A percentile compares a stretch with the other conserved stretches of the same genome.
phyloP scores from a whole-genome alignment of 1,140 invertebrate species.

The Telenomus remus region DNA sequence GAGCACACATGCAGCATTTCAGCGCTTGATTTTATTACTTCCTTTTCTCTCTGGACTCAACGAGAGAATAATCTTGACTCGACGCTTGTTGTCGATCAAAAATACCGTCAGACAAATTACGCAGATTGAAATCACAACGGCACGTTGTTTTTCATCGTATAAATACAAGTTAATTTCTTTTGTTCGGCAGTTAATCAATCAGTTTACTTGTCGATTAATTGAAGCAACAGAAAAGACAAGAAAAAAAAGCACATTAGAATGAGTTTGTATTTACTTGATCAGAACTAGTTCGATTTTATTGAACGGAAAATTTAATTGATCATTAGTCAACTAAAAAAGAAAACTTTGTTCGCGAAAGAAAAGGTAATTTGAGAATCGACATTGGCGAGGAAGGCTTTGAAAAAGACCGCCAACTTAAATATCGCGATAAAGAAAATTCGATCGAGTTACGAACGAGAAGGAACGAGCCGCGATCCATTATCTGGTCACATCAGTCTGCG shows the following conservation, averaged over 20 bases:
- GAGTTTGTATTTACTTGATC: neutral
- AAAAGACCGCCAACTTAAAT: no score
- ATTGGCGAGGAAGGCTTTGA: no score
- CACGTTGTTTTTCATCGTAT: no score
- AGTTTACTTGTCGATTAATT: no score
- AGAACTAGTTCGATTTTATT: neutral
- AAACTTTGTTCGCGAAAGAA: neutral
- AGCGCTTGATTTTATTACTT: neutral
- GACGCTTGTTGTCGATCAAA: no score
- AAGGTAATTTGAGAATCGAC: neutral
- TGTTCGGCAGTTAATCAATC: no score
- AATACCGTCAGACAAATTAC: neutral
- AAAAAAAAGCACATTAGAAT: neutral
- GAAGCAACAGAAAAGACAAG: no score
- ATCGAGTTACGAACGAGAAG: no score
- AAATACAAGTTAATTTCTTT: no score
- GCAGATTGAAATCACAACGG: no score
- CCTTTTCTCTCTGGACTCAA: neutral
- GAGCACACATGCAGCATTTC: conserved; percentile 1
- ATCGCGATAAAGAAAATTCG: no score
- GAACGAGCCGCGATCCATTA: neutral
- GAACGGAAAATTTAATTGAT: neutral
- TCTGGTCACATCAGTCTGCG: neutral
- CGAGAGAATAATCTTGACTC: neutral
- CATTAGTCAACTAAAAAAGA: neutral